Conservation (phyloP, 2,888 invertebrate genomes). For the Scaptomyza reducta region DNA sequence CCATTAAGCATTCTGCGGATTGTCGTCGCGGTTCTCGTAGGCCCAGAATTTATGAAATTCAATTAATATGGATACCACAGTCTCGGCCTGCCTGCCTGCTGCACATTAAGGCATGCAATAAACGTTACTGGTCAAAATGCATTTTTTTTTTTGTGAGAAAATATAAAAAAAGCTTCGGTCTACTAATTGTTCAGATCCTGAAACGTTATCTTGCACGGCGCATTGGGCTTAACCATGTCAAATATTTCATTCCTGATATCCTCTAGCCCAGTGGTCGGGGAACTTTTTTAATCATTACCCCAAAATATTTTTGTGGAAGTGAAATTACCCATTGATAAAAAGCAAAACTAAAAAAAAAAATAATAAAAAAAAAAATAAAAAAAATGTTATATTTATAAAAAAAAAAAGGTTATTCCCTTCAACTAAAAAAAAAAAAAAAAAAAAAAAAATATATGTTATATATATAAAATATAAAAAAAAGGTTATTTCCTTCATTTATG, state of each 20-base stretch:
- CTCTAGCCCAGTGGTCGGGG: too few relatives aligned
- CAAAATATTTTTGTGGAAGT: too few relatives aligned
- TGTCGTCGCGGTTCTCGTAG: constrained; percentile 94
- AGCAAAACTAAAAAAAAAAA: too few relatives aligned
- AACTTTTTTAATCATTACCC: too few relatives aligned
- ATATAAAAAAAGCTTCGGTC: constrained; percentile 11
- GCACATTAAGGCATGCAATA: constrained; percentile 37
- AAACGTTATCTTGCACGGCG: constrained; percentile 93
- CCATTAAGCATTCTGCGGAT: constrained; percentile 79
- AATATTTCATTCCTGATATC: constrained; percentile 99
- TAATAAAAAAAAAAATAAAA: too few relatives aligned
- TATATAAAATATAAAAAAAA: too few relatives aligned
- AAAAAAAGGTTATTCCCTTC: too few relatives aligned
- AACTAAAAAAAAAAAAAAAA: too few relatives aligned
- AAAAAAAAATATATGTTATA: too few relatives aligned
- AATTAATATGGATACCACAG: constrained; percentile 95
- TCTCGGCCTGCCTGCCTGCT: constrained; percentile 98
- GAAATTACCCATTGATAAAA: too few relatives aligned
- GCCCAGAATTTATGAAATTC: constrained; percentile 99
- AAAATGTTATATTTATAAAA: constrained; percentile 87
- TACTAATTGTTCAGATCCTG: constrained; percentile 92
- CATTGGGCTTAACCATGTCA: constrained; percentile 97
- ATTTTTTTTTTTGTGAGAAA: constrained; percentile 21
- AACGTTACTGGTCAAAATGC: constrained; percentile 9
- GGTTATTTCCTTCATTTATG: too few relatives aligned